These are phyloP conservation scores for Camponotus pennsylvanicus DNA, from an alignment of 1,140 invertebrate genomes.

Conservation along the genomic window DNA sequence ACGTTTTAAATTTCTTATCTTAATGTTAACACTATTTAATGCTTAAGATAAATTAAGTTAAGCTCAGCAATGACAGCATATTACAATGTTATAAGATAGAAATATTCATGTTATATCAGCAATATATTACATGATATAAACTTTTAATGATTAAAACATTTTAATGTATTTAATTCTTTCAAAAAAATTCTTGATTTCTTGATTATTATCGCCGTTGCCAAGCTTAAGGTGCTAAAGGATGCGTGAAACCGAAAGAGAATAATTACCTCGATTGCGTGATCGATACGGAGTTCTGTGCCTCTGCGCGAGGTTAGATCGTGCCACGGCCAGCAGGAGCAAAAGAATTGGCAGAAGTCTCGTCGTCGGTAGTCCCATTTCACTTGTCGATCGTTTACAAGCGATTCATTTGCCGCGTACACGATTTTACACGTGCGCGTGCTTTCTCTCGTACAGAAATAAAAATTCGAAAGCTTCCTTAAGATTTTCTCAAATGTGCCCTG, in stretches of 20 bases:
- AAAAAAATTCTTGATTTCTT: slow-evolving; percentile 10
- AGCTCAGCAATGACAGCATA: slow-evolving; percentile 41
- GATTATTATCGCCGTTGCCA: neutral
- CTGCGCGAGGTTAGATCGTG: slow-evolving; percentile 68
- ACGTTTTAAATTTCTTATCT: slow-evolving; percentile 5
- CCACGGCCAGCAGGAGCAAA: slow-evolving; percentile 73
- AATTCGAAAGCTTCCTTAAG: neutral
- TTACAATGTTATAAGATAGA: neutral
- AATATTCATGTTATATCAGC: slow-evolving; percentile 25
- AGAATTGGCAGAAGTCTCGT: slow-evolving; percentile 71
- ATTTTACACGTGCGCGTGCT: slow-evolving; percentile 9
- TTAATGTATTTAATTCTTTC: neutral
- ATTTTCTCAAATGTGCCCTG: neutral
- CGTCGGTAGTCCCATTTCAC: slow-evolving; percentile 69
- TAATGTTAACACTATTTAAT: slow-evolving; percentile 18
- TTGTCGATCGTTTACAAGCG: slow-evolving; percentile 65
- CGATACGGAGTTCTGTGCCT: slow-evolving; percentile 65
- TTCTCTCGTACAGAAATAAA: slow-evolving; percentile 23
- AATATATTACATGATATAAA: neutral
- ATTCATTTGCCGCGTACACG: slow-evolving; percentile 69
- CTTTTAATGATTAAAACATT: neutral
- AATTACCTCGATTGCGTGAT: slow-evolving; percentile 74
- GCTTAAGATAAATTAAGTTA: slow-evolving; percentile 22
- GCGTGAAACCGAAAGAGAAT: slow-evolving; percentile 30
- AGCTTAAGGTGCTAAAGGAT: slow-evolving; percentile 16